Evolutionary conservation across 2,888 invertebrate genomes (phyloP), one percentile per base, ranked within the genome.

Genomic region (Stenodema calcarata): DNA sequence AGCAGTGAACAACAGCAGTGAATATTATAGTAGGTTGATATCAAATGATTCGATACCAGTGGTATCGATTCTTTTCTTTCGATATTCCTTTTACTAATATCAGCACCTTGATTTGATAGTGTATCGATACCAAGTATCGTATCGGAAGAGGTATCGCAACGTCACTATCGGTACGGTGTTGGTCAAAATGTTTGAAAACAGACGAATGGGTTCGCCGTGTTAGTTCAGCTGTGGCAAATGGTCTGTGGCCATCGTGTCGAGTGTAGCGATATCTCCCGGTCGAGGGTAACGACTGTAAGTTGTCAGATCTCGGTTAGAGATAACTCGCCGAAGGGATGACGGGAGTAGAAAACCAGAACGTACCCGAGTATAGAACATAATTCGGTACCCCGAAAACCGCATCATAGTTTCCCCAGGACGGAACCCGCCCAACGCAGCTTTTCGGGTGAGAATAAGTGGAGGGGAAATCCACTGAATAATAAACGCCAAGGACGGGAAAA

Each of bases 381-480:
- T 62, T 62, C 62, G 62, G 23, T 0, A 11, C 62, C 62, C 62
- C 23, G 23, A 62, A 62, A 62, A 23, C 62, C 23, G 23, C 23
- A 23, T 62, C 62, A 18, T 62, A 23, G 16, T n/a, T 62, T 62
- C 23, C 18, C 62, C 6, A 23, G 11, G 62, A 23, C 62, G 9
- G 18, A 62, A 62, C 27, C n/a, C 62, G 27, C 23, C 6, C 23
- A 54, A 1, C 62, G 11, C 11, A 11, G 54, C 18, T 2, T 54
- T 54, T 9, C 54, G 18, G 54, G 54, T n/a, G 62, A 0, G 27
- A 62, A 62, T n/a, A 18, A 18, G 18, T 16, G 54, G n/a, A 54
- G 11, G 54, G 62, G 62, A 7, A 62, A 62, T 11, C 78, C 78
- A 3, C 78, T 78, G 78, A 78, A 78, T 78, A 78, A 78, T 78